phyloP scores from a whole-genome alignment of 2,113 vertebrate genomes.

The Smithornis capensis region DNA sequence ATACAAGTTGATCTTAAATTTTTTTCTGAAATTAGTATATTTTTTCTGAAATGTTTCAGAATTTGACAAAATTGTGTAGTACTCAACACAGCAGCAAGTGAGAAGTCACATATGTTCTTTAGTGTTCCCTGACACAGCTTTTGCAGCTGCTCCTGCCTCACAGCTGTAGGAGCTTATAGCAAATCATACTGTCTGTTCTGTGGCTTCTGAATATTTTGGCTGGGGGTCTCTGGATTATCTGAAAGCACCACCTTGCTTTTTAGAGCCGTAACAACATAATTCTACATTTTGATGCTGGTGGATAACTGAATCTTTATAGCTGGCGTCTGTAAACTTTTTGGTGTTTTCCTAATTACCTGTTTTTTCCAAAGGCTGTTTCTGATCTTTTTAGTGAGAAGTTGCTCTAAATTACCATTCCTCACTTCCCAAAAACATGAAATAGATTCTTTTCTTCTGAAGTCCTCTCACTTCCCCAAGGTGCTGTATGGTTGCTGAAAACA shows the following conservation, averaged over 20 bases:
- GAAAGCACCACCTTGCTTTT: not conserved
- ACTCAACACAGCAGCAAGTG: not conserved
- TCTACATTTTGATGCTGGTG: not conserved
- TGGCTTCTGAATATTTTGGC: not conserved
- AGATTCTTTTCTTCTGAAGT: not conserved
- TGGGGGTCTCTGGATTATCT: not conserved
- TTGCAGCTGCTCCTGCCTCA: not conserved
- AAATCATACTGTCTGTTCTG: not conserved
- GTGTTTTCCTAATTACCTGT: not conserved
- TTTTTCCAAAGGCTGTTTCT: not conserved
- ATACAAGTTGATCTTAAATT: not conserved
- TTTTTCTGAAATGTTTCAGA: not conserved
- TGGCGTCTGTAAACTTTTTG: not conserved
- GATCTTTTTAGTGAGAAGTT: not conserved
- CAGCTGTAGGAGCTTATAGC: not conserved
- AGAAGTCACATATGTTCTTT: not conserved
- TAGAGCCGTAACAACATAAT: not conserved
- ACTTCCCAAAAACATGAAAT: not conserved
- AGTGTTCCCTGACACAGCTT: not conserved
- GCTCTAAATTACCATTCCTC: not conserved
- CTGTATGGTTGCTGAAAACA: not conserved
- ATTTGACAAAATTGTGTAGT: not conserved
- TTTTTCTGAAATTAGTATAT: not conserved
- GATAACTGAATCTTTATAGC: not conserved
- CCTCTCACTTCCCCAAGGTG: not conserved